Conservation (phyloP, 2,888 invertebrate species). For the Choristoneura rosaceana region DNA sequence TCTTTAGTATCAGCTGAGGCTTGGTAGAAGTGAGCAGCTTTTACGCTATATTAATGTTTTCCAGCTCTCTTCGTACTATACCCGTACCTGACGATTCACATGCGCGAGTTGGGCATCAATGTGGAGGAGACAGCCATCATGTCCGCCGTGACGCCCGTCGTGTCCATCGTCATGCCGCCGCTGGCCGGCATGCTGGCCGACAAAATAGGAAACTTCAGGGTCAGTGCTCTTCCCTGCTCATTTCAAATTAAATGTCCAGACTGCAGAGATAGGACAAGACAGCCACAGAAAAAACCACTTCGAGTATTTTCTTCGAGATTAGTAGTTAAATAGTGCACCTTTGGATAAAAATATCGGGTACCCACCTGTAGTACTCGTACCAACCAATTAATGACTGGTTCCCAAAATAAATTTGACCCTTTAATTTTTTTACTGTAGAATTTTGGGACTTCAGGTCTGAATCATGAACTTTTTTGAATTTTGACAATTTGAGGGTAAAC, state of each 20-base stretch:
- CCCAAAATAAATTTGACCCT: background rate
- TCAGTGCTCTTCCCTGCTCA: conserved; percentile 60
- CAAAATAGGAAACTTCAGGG: conserved; percentile 92
- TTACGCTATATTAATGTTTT: conserved; percentile 35
- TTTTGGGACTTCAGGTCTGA: too few species aligned
- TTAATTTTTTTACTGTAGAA: too few species aligned
- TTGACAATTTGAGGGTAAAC: background rate
- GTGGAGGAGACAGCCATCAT: conserved; percentile 93
- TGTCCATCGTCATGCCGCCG: conserved; percentile 92
- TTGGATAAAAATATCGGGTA: background rate
- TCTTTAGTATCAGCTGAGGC: background rate
- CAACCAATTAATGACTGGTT: background rate
- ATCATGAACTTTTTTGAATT: too few species aligned
- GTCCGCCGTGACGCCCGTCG: conserved; percentile 91
- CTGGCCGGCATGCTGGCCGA: conserved; percentile 91
- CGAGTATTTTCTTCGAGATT: background rate
- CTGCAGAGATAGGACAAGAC: background rate
- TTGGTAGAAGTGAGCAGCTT: background rate
- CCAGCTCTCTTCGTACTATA: conserved; percentile 90
- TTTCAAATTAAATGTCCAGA: background rate
- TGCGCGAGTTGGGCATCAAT: conserved; percentile 91
- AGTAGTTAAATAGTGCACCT: background rate
- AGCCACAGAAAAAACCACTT: background rate
- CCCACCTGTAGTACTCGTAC: background rate
- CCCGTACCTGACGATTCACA: conserved; percentile 92